Evolutionary conservation across 2,797 vertebrate genomes (phyloP).

Genomic region (Poecilia gillii): DNA sequence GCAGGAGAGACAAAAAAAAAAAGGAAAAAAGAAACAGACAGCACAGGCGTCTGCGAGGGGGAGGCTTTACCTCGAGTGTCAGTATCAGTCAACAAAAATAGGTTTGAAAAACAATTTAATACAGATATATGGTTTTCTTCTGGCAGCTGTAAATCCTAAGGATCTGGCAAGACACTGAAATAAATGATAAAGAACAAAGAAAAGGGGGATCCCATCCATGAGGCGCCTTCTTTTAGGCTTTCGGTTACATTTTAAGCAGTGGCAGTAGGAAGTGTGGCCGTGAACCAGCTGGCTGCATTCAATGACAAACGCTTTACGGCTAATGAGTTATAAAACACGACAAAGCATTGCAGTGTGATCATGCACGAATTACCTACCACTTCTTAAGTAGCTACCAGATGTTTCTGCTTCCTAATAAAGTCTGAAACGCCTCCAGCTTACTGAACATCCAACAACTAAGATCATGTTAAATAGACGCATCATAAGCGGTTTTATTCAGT

Average conservation of each 20-base stretch:
- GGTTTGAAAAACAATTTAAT: slow-evolving; percentile 27
- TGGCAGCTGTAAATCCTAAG: slow-evolving; percentile 10
- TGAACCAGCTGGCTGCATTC: slow-evolving; percentile 18
- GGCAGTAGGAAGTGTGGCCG: slow-evolving; percentile 3
- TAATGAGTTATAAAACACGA: slow-evolving; percentile 32
- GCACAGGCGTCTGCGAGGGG: background rate
- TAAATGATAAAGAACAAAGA: slow-evolving; percentile 11
- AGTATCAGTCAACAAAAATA: slow-evolving; percentile 30
- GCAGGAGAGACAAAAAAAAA: slow-evolving; percentile 30
- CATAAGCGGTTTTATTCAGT: background rate
- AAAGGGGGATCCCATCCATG: slow-evolving; percentile 14
- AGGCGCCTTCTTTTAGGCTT: slow-evolving; percentile 20
- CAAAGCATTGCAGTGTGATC: slow-evolving; percentile 13
- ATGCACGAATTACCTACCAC: background rate
- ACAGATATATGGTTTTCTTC: slow-evolving; percentile 23
- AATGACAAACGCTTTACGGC: slow-evolving; percentile 28
- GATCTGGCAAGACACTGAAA: slow-evolving; percentile 6
- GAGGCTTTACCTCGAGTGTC: slow-evolving; percentile 24
- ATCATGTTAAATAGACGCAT: background rate
- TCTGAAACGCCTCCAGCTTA: slow-evolving; percentile 27
- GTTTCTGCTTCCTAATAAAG: slow-evolving; percentile 46
- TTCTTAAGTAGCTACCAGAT: slow-evolving; percentile 54
- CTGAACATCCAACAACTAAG: no score
- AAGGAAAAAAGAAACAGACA: slow-evolving; percentile 12
- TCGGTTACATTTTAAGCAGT: slow-evolving; percentile 16